Conservation (phyloP, 2,113 vertebrate genomes). For the Tragelaphus imberbis region DNA sequence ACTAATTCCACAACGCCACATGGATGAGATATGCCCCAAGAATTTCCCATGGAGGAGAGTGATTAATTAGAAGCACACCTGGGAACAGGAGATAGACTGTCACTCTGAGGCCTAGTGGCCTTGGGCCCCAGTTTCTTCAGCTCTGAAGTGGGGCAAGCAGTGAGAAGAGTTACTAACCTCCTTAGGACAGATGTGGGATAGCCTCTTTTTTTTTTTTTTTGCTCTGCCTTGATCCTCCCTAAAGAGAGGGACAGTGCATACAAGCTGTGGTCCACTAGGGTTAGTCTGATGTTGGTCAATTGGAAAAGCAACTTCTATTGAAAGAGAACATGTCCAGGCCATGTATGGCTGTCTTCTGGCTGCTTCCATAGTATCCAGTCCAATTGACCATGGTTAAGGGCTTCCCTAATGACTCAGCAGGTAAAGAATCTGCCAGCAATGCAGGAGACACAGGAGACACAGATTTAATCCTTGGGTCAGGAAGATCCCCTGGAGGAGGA, state of each 20-base stretch:
- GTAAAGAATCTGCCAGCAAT: neutral
- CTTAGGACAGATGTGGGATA: neutral
- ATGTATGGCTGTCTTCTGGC: neutral
- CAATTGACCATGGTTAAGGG: neutral
- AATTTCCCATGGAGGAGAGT: neutral
- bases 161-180: neutral
- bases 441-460: neutral
- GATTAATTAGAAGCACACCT: neutral
- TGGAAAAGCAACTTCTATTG: neutral
- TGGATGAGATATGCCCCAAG: neutral
- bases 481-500: neutral
- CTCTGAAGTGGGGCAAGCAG: neutral
- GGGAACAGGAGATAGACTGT: neutral
- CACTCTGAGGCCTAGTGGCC: neutral
- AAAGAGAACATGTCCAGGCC: neutral
- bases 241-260: neutral
- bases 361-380: neutral
- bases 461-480: neutral
- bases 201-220: neutral
- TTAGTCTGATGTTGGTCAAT: neutral
- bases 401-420: neutral
- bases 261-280: neutral
- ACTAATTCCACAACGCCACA: neutral
- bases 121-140: neutral
- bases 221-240: neutral